Evolutionary conservation across 2,797 vertebrate genomes (phyloP), one percentile per base, ranked within the genome.

Genomic region (Urocyon cinereoargenteus): DNA sequence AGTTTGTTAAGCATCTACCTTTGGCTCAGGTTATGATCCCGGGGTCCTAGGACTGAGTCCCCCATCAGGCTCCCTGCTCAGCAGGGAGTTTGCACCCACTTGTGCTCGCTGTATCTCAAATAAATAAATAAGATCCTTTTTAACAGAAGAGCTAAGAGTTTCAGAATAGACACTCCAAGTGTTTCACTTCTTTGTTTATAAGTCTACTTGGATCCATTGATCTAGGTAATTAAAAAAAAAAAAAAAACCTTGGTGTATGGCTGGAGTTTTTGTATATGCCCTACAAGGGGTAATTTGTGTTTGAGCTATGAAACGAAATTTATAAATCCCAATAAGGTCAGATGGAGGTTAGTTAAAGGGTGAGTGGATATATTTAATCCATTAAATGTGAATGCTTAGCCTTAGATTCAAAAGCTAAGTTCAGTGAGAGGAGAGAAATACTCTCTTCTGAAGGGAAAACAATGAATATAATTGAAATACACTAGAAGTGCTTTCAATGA

Each of bases 251-350:
- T 16, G 40, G 34, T 78, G 7, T 73, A 40, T 22, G 24, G n/a
- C 7, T 85, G 3, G 6, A 85, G 12, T 61, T 34, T 66, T 93
- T 85, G 49, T 22, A 85, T 68, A 81, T n/a, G 22, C 55, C 19
- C 36, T 72, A 79, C 85, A 85, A 66, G 49, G 95, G 31, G 31
- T 59, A 31, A 92, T 91, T 90, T 87, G n/a, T 68, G 45, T 92
- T 91, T 77, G 16, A 94, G 19, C 1, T 55, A 22, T 92, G 11
- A 34, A 93, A 82, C 40, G 45, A 53, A 85, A 75, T 87, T 59
- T 91, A 28, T 21, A 62, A 68, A 51, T 62, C 40, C 90, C 49
- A 59, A n/a, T 61, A 66, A 95, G 16, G 14, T 75, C 49, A 85
- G 84, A 36, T 49, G 18, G 28, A 34, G 19, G 36, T 36, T 77